Evolutionary conservation across 2,888 invertebrate species (phyloP).

Genomic region (Ormyrus rosae): DNA sequence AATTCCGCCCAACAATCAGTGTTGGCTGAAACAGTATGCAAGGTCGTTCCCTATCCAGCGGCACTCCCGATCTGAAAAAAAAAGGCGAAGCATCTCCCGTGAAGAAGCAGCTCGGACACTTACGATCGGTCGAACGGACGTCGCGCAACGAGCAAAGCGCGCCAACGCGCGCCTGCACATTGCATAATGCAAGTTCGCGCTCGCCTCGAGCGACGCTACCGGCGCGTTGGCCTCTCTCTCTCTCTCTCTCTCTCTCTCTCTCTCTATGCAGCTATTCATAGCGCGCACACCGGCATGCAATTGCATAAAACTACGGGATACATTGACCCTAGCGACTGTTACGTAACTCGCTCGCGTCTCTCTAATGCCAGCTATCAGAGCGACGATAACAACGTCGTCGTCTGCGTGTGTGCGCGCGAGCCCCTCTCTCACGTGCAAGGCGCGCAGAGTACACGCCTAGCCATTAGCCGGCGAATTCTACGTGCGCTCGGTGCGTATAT

Average conservation of each 20-base stretch:
- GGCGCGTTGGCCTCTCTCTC: constrained; percentile 7
- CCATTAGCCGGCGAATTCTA: not conserved
- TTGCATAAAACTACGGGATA: constrained; percentile 74
- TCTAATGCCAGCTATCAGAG: constrained; percentile 63
- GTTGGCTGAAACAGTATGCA: no score
- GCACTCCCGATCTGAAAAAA: no score
- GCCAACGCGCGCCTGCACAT: constrained; percentile 7
- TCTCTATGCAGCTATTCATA: constrained; percentile 47
- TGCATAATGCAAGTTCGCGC: constrained; percentile 32
- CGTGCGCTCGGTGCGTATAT: not conserved
- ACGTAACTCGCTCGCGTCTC: constrained; percentile 53
- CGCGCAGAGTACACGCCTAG: no score
- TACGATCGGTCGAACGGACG: no score
- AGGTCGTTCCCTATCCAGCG: no score
- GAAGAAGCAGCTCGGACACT: no score
- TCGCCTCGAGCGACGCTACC: not conserved
- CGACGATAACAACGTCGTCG: constrained; percentile 65
- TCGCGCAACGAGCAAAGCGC: not conserved
- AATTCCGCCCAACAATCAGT: no score
- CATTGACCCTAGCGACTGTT: constrained; percentile 70
- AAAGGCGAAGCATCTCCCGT: no score
- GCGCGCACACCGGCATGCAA: constrained; percentile 66
- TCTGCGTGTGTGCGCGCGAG: not conserved
- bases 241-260: no score
- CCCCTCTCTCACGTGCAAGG: no score